Conservation (phyloP, 2,113 vertebrate species). For the Porphyrio hochstetteri region DNA sequence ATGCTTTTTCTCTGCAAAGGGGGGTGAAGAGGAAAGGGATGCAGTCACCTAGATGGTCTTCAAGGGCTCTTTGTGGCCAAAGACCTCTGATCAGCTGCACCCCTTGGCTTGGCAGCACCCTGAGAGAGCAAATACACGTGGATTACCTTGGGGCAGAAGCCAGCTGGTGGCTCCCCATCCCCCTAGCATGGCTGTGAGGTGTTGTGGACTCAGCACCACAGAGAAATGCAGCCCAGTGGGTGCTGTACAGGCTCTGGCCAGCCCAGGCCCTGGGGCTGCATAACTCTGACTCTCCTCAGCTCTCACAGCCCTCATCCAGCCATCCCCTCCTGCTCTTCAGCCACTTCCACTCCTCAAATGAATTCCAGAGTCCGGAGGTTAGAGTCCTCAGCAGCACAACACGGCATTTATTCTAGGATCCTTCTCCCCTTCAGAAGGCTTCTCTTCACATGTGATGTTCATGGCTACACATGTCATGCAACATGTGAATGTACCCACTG, state of each 20-base stretch:
- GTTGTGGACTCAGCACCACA: neutral
- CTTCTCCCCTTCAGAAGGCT: fast-evolving
- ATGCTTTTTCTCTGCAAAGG: neutral
- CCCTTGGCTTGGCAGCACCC: neutral
- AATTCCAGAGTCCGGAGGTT: neutral
- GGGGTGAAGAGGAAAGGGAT: neutral
- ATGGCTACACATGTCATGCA: fast-evolving
- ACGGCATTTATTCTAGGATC: neutral
- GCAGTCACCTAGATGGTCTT: neutral
- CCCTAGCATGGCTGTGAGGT: fast-evolving
- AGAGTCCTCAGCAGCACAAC: neutral
- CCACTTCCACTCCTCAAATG: neutral
- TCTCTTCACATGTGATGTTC: fast-evolving
- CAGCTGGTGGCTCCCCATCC: fast-evolving
- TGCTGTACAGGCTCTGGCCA: fast-evolving
- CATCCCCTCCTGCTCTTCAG: neutral
- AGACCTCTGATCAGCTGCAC: neutral
- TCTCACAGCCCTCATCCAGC: neutral
- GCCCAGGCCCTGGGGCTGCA: neutral
- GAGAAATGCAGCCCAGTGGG: neutral
- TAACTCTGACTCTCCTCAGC: neutral
- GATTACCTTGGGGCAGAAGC: neutral
- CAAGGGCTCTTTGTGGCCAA: neutral
- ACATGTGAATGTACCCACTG: fast-evolving
- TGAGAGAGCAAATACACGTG: neutral